phyloP scores from a whole-genome alignment of 1,140 invertebrate species.

The Drosophila mojavensis region DNA sequence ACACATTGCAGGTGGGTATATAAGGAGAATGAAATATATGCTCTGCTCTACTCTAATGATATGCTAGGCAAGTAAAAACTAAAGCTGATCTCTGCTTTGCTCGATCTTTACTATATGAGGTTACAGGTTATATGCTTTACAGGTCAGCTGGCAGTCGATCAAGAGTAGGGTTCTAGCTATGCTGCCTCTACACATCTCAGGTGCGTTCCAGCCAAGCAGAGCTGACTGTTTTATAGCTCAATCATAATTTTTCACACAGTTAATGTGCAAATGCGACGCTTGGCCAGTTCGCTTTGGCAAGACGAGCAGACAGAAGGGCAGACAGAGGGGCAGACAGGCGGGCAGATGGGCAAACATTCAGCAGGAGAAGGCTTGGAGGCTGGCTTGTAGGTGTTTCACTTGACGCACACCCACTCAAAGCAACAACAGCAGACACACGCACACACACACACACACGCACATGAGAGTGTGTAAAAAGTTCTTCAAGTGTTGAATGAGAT shows the following conservation, averaged over 20 bases:
- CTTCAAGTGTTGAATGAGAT: conserved; percentile 81
- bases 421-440: conserved; percentile 6
- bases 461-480: conserved; percentile 62
- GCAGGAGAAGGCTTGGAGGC: neutral
- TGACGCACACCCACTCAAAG: conserved; percentile 17
- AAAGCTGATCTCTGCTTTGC: no score
- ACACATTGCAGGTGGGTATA: neutral
- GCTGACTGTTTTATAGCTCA: conserved; percentile 82
- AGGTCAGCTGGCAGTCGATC: neutral
- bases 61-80: no score
- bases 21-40: neutral
- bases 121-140: neutral
- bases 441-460: neutral
- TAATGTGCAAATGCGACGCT: conserved; percentile 76
- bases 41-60: no score
- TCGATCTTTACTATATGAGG: no score
- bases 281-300: conserved; percentile 44
- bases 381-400: conserved; percentile 3
- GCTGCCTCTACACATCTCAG: conserved; percentile 7
- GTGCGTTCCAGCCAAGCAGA: conserved; percentile 45
- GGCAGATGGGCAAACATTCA: neutral
- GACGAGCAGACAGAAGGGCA: conserved; percentile 4
- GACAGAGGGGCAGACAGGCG: neutral
- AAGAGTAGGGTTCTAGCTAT: no score
- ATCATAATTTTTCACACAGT: conserved; percentile 82